A percentile compares a stretch with the other conserved stretches of the same genome.
Conservation (phyloP, 2,888 invertebrate genomes). For the Anticlea derivata region DNA sequence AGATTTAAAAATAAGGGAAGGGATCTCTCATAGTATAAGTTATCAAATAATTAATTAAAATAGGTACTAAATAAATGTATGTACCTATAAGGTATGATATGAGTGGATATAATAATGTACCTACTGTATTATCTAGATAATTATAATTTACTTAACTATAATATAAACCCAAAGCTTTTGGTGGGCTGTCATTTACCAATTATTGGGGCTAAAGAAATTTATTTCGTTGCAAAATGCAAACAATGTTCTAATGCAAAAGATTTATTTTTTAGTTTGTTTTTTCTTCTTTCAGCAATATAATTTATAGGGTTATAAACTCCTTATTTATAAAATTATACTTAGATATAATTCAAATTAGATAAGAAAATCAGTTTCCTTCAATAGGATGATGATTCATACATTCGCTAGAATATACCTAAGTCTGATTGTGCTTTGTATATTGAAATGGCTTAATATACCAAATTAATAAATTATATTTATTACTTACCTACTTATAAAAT, state of each 20-base stretch:
- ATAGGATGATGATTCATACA: conserved; percentile 75
- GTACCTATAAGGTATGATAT: conserved; percentile 43
- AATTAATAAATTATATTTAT: conserved; percentile 28
- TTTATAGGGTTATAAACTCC: conserved; percentile 69
- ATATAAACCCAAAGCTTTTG: conserved; percentile 51
- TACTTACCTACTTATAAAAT: conserved; percentile 6
- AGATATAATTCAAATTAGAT: conserved; percentile 30
- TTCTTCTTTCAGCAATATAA: conserved; percentile 63
- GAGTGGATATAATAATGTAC: conserved; percentile 38
- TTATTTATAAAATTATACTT: conserved; percentile 7
- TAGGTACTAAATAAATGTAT: too few relatives aligned
- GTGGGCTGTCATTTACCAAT: conserved; percentile 62
- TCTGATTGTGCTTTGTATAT: conserved; percentile 77
- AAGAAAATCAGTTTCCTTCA: conserved; percentile 59
- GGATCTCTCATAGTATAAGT: too few relatives aligned
- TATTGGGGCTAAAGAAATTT: conserved; percentile 46
- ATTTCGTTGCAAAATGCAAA: conserved; percentile 40
- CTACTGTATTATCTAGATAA: too few relatives aligned
- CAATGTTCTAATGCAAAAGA: conserved; percentile 21
- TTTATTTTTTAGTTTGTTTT: conserved; percentile 42
- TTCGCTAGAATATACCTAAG: conserved; percentile 82
- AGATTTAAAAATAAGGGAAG: conserved; percentile 40
- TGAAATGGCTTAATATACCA: conserved; percentile 59
- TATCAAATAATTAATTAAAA: too few relatives aligned
- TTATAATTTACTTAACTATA: conserved; percentile 37